Evolutionary conservation across 2,797 vertebrate species (phyloP).

Genomic region (Salmo trutta): DNA sequence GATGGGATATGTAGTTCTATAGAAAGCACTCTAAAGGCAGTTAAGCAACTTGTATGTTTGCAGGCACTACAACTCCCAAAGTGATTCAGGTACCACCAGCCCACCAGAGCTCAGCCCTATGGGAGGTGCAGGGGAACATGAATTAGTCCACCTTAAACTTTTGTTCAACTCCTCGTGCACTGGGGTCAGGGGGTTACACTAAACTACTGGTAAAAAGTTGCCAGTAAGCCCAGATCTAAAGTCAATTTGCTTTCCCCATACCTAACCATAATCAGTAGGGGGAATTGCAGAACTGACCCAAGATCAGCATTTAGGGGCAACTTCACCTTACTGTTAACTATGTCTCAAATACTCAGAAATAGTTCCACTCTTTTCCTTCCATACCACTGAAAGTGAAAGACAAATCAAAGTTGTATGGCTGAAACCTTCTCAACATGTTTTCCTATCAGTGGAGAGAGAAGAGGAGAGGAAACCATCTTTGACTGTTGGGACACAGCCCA

Average conservation of each 20-base stretch:
- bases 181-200: background rate
- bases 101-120: conserved; percentile 34
- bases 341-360: background rate
- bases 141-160: conserved; percentile 9
- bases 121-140: conserved; percentile 27
- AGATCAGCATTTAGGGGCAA: background rate
- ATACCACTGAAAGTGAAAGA: background rate
- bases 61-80: conserved; percentile 52
- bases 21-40: conserved; percentile 43
- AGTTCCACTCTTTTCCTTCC: background rate
- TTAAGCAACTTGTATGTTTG: conserved; percentile 41
- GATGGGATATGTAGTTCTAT: conserved; percentile 31
- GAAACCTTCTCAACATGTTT: background rate
- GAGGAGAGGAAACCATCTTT: conserved; percentile 52
- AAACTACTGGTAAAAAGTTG: background rate
- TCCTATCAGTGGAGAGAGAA: conserved; percentile 36
- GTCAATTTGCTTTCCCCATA: background rate
- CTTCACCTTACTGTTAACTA: no score
- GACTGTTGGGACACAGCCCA: conserved; percentile 57
- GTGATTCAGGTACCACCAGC: conserved; percentile 41
- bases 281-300: conserved; percentile 16
- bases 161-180: conserved; percentile 2
- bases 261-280: background rate
- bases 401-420: background rate
- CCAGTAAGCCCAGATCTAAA: background rate